Base-by-base conservation (phyloP, 2,888 invertebrate species). In the Noctua janthina region DNA sequence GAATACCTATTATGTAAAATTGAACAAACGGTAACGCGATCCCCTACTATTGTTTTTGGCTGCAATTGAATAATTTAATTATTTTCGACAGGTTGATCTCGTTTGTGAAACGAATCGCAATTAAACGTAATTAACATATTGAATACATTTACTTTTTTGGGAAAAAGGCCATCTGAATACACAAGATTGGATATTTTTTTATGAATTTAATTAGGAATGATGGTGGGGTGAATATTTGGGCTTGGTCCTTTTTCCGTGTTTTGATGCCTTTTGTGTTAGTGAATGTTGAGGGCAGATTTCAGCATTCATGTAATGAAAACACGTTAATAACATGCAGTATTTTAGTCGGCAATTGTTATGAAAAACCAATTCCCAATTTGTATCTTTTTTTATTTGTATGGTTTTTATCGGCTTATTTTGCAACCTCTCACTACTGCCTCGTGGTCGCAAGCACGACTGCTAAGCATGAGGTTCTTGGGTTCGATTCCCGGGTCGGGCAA, bases 61-160 rank as follows among this genome's bases (percentile, higher is more conserved):
- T 88, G 83, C 86, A 88, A 89, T 90, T 90, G 87, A 90, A 90
- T 90, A 88, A 89, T 89, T 90, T 83, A 86, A 91, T 89, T 89
- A 89, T 91, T 87, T 90, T 81, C 89, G 88, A 86, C 85, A 89
- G 85, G 87, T 88, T 91, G 87, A 87, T 87, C 87, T 85, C 85
- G 79, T 85, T 81, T 81, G 66, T 79, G 86, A 87, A 91, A 90
- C 89, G 88, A 92, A 91, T 92, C 84, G 87, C 88, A 91, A 90
- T 89, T 87, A 88, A 87, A 88, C 67, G 71, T 89, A 87, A 92
- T 93, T 92, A 91, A 71, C 91, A 92, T 93, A 90, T 87, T 90
- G 93, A 89, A 93, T 93, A 91, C 89, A 91, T 92, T 90, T 88
- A 82, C 82, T 87, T 91, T 88, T 90, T 89, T 87, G 89, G 46